Evolutionary conservation across 2,888 invertebrate genomes (phyloP).

Genomic region (Chouioia cunea): DNA sequence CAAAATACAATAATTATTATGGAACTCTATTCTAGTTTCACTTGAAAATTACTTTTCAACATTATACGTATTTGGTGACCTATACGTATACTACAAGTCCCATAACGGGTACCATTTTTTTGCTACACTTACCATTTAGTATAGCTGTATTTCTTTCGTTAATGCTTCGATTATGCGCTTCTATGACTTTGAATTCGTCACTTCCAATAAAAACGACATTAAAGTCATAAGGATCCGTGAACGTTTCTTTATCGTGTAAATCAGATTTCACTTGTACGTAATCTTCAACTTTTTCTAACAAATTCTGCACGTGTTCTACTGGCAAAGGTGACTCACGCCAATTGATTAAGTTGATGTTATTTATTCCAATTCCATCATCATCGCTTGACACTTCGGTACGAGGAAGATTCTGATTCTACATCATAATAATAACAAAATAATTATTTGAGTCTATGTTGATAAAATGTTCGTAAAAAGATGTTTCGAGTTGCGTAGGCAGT

Average conservation of each 20-base stretch:
- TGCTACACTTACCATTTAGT: conserved; percentile 18
- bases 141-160: conserved; percentile 44
- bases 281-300: conserved; percentile 13
- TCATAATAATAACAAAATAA: no score
- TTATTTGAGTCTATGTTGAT: no score
- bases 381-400: not conserved
- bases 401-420: not conserved
- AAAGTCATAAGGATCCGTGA: conserved; percentile 67
- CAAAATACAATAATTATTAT: no score
- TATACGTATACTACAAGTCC: no score
- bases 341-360: conserved; percentile 57
- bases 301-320: conserved; percentile 39
- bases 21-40: no score
- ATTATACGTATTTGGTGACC: no score
- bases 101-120: no score
- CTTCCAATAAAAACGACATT: conserved; percentile 55
- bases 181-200: conserved; percentile 53
- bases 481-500: no score
- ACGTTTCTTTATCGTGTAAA: conserved; percentile 60
- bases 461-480: no score
- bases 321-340: conserved; percentile 61
- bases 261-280: conserved; percentile 35
- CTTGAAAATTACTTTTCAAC: no score
- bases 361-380: conserved; percentile 23
- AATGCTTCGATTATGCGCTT: conserved; percentile 52